Conservation (phyloP, 2,113 vertebrate species). For the Copsychus sechellarum region DNA sequence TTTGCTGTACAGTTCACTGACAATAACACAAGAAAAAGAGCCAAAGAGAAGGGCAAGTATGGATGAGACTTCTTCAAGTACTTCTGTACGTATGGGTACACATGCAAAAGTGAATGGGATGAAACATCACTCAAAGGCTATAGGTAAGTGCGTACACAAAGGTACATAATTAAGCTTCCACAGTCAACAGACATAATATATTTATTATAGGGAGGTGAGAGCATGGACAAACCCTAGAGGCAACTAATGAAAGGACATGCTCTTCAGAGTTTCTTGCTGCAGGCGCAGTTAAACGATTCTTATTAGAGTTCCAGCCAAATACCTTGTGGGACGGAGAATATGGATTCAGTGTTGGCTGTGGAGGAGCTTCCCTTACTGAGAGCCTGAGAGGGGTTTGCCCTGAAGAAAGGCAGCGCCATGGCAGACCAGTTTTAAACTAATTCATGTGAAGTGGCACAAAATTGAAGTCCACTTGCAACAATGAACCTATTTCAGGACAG, state of each 20-base stretch:
- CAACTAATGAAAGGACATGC: not conserved
- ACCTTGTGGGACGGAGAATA: not conserved
- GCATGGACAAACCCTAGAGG: not conserved
- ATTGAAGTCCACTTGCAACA: not conserved
- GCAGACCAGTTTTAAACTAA: not conserved
- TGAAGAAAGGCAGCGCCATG: not conserved
- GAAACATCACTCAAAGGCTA: not conserved
- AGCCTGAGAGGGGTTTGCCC: not conserved
- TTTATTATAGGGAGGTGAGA: not conserved
- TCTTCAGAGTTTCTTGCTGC: not conserved
- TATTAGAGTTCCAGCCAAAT: not conserved
- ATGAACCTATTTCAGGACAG: not conserved
- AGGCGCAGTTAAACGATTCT: not conserved
- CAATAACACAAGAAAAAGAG: not conserved
- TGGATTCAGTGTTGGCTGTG: rapidly evolving
- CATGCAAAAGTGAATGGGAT: rapidly evolving
- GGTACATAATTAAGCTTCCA: not conserved
- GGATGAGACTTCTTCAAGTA: not conserved
- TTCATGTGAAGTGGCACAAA: not conserved
- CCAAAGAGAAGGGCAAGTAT: not conserved
- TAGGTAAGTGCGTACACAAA: not conserved
- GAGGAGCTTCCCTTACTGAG: not conserved
- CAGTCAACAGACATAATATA: not conserved
- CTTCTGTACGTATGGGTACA: not conserved
- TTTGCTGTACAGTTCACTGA: not conserved